Evolutionary conservation across 2,113 vertebrate genomes (phyloP).

Genomic region (Sarotherodon lohbergeri): DNA sequence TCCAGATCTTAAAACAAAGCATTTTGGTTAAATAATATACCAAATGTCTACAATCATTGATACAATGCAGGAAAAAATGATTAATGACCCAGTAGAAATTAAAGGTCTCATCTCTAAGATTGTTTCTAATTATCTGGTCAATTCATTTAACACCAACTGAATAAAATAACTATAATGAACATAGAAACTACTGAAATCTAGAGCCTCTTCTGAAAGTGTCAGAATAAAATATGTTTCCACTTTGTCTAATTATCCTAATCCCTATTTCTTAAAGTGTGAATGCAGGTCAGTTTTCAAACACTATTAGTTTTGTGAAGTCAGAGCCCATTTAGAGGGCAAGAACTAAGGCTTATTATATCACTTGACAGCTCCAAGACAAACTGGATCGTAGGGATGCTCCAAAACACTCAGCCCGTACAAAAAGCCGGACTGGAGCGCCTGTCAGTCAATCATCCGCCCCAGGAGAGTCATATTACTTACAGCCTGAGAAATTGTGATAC

Average conservation of each 20-base stretch:
- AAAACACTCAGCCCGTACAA: constrained; percentile 21
- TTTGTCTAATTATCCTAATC: background rate
- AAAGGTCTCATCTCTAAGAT: background rate
- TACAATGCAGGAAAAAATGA: background rate
- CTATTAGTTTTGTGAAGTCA: background rate
- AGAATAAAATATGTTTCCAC: background rate
- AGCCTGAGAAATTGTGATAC: constrained; percentile 62
- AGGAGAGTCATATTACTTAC: constrained; percentile 62
- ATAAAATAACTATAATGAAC: background rate
- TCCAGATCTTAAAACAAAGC: background rate
- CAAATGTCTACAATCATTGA: background rate
- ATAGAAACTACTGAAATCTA: background rate
- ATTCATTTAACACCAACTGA: background rate
- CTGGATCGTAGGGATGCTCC: constrained; percentile 24
- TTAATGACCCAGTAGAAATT: background rate
- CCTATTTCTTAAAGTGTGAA: background rate
- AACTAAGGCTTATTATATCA: constrained; percentile 55
- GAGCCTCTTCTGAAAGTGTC: background rate
- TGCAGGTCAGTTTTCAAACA: background rate
- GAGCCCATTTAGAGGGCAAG: background rate
- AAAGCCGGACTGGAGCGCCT: constrained; percentile 25
- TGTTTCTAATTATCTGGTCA: background rate
- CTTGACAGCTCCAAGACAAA: constrained; percentile 52
- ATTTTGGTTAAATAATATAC: background rate
- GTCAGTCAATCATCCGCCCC: constrained; percentile 61